Conservation (phyloP, 2,113 vertebrate species). For the Coptodon bakossiorum region DNA sequence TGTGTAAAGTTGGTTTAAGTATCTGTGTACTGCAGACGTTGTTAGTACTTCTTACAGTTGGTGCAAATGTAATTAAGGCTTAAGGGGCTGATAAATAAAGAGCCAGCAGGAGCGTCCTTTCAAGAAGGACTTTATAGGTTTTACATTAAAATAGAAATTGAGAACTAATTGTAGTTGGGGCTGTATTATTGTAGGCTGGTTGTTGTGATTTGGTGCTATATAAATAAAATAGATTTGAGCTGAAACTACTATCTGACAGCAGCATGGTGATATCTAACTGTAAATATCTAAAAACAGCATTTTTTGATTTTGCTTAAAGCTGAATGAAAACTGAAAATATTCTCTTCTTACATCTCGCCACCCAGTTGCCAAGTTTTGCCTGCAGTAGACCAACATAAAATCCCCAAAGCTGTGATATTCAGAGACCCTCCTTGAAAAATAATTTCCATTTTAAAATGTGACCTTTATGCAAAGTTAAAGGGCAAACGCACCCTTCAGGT, state of each 20-base stretch:
- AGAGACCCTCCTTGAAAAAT: background rate
- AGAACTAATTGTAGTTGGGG: background rate
- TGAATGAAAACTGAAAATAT: background rate
- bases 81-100: background rate
- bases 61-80: background rate
- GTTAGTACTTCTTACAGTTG: background rate
- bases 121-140: background rate
- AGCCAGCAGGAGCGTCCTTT: background rate
- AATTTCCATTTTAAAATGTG: slow-evolving; percentile 7
- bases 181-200: background rate
- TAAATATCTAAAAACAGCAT: background rate
- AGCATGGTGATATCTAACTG: background rate
- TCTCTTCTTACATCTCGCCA: background rate
- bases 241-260: background rate
- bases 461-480: slow-evolving; percentile 31
- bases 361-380: background rate
- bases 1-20: background rate
- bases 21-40: background rate
- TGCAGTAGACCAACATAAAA: background rate
- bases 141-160: background rate
- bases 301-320: background rate
- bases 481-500: background rate
- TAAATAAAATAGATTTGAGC: background rate
- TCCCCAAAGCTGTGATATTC: background rate
- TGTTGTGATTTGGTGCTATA: background rate